Conservation (phyloP, 2,113 vertebrate species). For the Melozone crissalis region DNA sequence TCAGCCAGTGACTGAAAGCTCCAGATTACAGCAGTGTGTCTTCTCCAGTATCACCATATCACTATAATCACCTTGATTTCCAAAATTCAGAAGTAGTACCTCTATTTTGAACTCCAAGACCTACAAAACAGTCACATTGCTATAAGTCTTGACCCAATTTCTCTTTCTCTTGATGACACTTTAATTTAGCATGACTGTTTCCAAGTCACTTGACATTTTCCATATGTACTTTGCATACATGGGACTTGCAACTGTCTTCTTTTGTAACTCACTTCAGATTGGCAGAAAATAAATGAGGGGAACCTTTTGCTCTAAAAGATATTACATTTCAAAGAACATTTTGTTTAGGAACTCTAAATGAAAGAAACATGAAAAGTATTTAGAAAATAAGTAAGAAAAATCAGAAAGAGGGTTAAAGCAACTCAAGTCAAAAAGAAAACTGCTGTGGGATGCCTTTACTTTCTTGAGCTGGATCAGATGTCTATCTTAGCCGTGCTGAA, state of each 20-base stretch:
- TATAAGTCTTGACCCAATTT: background rate
- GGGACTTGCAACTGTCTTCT: background rate
- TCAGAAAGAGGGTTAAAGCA: background rate
- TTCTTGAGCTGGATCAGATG: background rate
- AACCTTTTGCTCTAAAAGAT: background rate
- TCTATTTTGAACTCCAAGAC: background rate
- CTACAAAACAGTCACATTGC: background rate
- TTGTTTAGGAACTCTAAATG: background rate
- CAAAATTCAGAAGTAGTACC: background rate
- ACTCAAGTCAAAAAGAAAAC: background rate
- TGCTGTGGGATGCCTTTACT: background rate
- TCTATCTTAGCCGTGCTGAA: background rate
- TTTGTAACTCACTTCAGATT: background rate
- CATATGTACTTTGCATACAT: background rate
- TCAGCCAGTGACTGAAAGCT: background rate
- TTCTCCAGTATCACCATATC: background rate
- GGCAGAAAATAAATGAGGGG: background rate
- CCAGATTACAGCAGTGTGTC: background rate
- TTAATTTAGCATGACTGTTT: background rate
- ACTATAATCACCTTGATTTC: background rate
- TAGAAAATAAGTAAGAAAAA: background rate
- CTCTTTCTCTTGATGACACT: background rate
- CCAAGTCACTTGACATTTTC: conserved; percentile 7
- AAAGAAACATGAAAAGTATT: background rate
- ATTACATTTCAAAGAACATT: conserved; percentile 15